Evolutionary conservation across 2,113 vertebrate species (phyloP).

Genomic region (Ochotona curzoniae): DNA sequence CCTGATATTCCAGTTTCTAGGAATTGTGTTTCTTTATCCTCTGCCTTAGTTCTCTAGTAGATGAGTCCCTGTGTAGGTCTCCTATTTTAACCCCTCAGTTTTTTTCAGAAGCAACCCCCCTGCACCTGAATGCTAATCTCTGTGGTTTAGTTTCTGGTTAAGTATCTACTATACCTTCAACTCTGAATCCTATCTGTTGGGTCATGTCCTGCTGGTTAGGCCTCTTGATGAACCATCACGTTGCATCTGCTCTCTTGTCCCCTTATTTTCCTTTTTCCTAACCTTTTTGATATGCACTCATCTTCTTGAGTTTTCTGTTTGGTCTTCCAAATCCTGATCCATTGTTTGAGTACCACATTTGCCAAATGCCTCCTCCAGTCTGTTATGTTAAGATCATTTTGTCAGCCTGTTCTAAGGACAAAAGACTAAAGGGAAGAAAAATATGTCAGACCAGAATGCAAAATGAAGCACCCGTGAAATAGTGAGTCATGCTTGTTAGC

Average conservation of each 20-base stretch:
- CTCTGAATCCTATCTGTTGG: neutral
- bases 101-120: neutral
- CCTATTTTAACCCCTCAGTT: neutral
- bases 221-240: neutral
- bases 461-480: slow-evolving; percentile 9
- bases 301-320: neutral
- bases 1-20: neutral
- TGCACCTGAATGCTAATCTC: neutral
- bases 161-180: neutral
- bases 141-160: neutral
- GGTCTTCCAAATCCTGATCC: neutral
- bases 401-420: neutral
- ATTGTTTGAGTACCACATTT: neutral
- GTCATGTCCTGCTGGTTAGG: neutral
- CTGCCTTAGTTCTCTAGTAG: neutral
- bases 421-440: neutral
- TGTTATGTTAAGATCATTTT: slow-evolving; percentile 13
- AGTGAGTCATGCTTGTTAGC: neutral
- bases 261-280: neutral
- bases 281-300: neutral
- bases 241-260: neutral
- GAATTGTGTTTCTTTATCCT: neutral
- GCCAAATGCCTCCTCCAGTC: neutral
- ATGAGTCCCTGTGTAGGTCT: neutral
- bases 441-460: slow-evolving; percentile 1